A percentile compares a stretch with the other conserved stretches of the same genome.
Evolutionary conservation across 2,113 vertebrate species (phyloP).

Genomic region (Macaca mulatta): DNA sequence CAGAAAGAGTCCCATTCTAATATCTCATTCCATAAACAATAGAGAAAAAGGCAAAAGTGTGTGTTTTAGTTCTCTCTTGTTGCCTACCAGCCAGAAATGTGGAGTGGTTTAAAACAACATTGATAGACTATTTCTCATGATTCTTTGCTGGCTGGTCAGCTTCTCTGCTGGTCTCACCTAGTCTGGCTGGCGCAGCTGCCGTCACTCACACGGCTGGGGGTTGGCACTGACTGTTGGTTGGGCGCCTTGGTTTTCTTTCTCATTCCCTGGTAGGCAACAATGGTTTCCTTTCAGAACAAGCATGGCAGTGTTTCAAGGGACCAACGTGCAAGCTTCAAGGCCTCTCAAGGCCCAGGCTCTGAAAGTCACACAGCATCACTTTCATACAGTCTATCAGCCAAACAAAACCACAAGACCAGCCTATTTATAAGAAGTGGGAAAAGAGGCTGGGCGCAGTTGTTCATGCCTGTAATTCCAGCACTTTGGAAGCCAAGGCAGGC

Average conservation of each 20-base stretch:
- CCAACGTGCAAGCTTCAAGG: not conserved
- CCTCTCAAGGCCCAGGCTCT: not conserved
- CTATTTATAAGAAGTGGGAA: not conserved
- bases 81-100: not conserved
- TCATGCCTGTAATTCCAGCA: too few relatives aligned
- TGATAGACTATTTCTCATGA: rapidly evolving
- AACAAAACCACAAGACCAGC: not conserved
- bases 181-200: too few relatives aligned
- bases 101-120: not conserved
- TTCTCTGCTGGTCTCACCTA: not conserved
- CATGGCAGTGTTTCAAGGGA: not conserved
- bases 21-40: not conserved
- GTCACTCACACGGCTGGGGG: rapidly evolving
- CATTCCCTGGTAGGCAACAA: not conserved
- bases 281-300: not conserved
- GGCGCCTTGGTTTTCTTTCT: not conserved
- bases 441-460: too few relatives aligned
- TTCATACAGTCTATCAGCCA: not conserved
- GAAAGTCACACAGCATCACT: not conserved
- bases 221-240: not conserved
- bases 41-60: not conserved
- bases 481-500: too few relatives aligned
- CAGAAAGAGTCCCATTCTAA: not conserved
- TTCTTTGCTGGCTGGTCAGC: not conserved
- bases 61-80: not conserved